Percentiles rank a stretch among this genome's conserved stretches.
These are phyloP conservation scores for Takifugu rubripes DNA, from an alignment of 2,797 vertebrate species.

Conservation along the genomic window DNA sequence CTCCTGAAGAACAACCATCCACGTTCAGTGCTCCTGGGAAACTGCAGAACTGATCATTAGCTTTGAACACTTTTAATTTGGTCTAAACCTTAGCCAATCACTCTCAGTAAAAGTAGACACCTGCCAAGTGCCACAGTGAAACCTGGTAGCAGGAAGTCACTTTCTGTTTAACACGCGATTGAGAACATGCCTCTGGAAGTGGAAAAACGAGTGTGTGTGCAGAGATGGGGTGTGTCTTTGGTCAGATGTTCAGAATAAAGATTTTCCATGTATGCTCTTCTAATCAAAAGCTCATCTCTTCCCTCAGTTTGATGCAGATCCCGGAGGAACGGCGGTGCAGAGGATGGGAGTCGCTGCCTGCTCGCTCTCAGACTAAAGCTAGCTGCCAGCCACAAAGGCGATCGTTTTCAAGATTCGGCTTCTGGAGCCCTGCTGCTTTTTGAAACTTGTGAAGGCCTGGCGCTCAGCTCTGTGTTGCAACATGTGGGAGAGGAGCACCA, in stretches of 20 bases:
- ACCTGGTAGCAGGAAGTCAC: slow-evolving; percentile 38
- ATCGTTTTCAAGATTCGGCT: slow-evolving; percentile 49
- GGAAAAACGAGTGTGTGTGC: too few species aligned
- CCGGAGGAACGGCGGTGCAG: slow-evolving; percentile 14
- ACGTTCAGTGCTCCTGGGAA: slow-evolving; percentile 1
- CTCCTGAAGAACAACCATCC: too few species aligned
- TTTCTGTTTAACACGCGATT: slow-evolving; percentile 52
- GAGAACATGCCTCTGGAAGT: slow-evolving; percentile 29
- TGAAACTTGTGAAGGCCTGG: slow-evolving; percentile 40
- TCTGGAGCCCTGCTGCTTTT: slow-evolving; percentile 42
- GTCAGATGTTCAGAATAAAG: neutral
- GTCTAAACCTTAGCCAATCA: slow-evolving; percentile 39
- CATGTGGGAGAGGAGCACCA: slow-evolving; percentile 25
- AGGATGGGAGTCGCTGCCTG: slow-evolving; percentile 20
- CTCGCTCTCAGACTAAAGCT: slow-evolving; percentile 29
- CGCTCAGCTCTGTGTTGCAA: slow-evolving; percentile 17
- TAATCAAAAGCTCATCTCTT: slow-evolving; percentile 15
- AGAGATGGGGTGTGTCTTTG: neutral
- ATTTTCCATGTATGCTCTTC: slow-evolving; percentile 12
- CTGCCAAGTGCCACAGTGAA: slow-evolving; percentile 58
- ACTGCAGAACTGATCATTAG: slow-evolving; percentile 41
- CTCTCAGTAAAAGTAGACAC: slow-evolving; percentile 43
- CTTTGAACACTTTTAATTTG: slow-evolving; percentile 38
- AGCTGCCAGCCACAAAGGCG: slow-evolving; percentile 36
- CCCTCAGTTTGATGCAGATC: slow-evolving; percentile 15